Base-by-base conservation (phyloP, 2,797 vertebrate genomes). In the Zonotrichia albicollis region DNA sequence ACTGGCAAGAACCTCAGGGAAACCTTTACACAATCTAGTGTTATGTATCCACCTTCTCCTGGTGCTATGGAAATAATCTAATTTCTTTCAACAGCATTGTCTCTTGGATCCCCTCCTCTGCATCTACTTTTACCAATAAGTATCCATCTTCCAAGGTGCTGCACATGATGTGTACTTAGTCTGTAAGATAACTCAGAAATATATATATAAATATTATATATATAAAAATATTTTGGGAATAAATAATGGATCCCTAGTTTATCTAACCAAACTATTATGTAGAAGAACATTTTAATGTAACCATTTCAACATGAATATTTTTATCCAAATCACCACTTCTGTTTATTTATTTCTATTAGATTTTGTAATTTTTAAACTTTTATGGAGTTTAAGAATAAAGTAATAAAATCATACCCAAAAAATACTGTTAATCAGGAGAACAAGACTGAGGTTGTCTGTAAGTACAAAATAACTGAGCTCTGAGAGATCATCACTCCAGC, bases 281-380 rank as follows among this genome's bases (percentile, higher is more conserved):
- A 32, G 19, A 54, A 74, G 6, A 72, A 23, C 6, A 76, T 64
- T 60, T 10, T 66, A 70, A 62, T 3, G 2, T 36, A 21, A 79
- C 1, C 1, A 77, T 54, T 68, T 45, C 5, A 78, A 32, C 0
- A 1, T 22, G 0, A 54, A 0, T 27, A 15, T 12, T 20, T 34
- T 30, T 36, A 64, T n/a, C 7, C 16, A 38, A 74, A 83, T 58
- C 19, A 40, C 4, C 6, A 22, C 9, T 72, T 87, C 32, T 9
- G 3, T 42, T 60, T 57, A 70, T 45, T 70, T 57, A 72, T 71
- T 94, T 61, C 21, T 60, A 13, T 42, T 54, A 30, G 18, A 55
- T 5, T 58, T 77, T 10, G 3, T 32, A 4, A 42, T 27, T 58
- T 66, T 84, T 17, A 83, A 46, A 55, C 2, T 53, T 68, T 6